These are phyloP conservation scores for Cetoscarus ocellatus DNA, from an alignment of 2,797 vertebrate species.

Conservation along the genomic window DNA sequence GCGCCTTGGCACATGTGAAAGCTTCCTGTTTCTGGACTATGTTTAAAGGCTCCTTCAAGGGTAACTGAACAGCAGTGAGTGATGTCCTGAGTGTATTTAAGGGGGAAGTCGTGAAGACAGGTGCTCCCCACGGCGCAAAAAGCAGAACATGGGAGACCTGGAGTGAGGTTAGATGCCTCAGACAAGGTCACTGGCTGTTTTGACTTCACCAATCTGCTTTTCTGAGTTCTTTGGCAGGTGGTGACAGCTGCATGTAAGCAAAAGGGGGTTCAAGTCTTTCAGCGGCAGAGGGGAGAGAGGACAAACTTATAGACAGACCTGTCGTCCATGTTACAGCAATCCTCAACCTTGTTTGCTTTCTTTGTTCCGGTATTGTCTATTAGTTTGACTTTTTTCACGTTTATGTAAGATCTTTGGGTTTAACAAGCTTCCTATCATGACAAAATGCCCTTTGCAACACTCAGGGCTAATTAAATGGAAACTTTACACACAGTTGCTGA, in stretches of 20 bases:
- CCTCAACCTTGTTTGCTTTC: slow-evolving; percentile 4
- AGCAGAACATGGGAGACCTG: slow-evolving; percentile 57
- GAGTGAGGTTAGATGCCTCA: slow-evolving; percentile 67
- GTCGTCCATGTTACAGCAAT: slow-evolving; percentile 34
- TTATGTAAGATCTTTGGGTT: neutral
- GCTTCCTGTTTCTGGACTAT: slow-evolving; percentile 46
- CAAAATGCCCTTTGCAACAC: neutral
- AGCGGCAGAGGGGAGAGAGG: slow-evolving; percentile 21
- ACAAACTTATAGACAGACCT: slow-evolving; percentile 34
- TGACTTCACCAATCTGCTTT: slow-evolving; percentile 74
- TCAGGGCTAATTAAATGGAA: neutral
- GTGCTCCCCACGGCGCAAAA: slow-evolving; percentile 74
- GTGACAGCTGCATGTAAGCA: slow-evolving; percentile 75
- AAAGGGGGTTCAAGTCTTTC: slow-evolving; percentile 45
- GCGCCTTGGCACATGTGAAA: slow-evolving; percentile 52
- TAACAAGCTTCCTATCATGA: neutral
- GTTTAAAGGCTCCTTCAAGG: slow-evolving; percentile 55
- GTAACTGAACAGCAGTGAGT: slow-evolving; percentile 42
- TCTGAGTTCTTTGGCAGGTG: slow-evolving; percentile 71
- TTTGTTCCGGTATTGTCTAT: slow-evolving; percentile 7
- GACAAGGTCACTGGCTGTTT: slow-evolving; percentile 81
- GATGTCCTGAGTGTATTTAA: slow-evolving; percentile 61
- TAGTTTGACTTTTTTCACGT: neutral
- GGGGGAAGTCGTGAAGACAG: slow-evolving; percentile 70
- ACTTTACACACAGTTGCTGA: slow-evolving; percentile 55